These are phyloP conservation scores for Lagothrix lagotricha DNA, from an alignment of 2,797 vertebrate genomes.

Conservation along the genomic window DNA sequence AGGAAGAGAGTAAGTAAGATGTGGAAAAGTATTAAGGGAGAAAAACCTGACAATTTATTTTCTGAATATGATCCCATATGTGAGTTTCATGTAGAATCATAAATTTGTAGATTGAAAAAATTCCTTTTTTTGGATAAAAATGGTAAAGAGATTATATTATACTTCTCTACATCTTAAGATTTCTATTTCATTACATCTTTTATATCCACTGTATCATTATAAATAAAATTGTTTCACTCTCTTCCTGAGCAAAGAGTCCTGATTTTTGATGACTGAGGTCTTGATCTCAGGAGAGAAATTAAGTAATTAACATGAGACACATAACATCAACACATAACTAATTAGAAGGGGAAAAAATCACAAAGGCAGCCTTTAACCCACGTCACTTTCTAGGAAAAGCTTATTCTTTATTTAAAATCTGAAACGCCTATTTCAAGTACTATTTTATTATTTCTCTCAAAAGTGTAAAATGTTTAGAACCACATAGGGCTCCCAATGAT, in stretches of 20 bases:
- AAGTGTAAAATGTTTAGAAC: conserved; percentile 14
- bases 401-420: not conserved
- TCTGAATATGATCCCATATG: not conserved
- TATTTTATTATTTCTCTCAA: conserved; percentile 13
- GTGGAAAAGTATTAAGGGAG: not conserved
- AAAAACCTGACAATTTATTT: not conserved
- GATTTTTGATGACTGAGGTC: not conserved
- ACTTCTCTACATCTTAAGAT: not conserved
- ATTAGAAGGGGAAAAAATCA: not conserved
- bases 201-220: not conserved
- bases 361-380: not conserved
- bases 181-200: not conserved
- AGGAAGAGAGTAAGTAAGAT: not conserved
- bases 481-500: not conserved
- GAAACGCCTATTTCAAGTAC: not conserved
- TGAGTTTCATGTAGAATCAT: not conserved
- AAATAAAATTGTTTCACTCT: not conserved
- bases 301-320: not conserved
- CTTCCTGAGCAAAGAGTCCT: not conserved
- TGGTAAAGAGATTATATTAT: not conserved
- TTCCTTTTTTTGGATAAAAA: not conserved
- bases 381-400: not conserved
- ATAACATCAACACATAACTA: not conserved
- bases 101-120: conserved; percentile 15
- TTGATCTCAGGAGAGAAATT: not conserved